Evolutionary conservation across 2,888 invertebrate species (phyloP), one percentile per base, ranked within the genome.

Genomic region (Rhagonycha fulva): DNA sequence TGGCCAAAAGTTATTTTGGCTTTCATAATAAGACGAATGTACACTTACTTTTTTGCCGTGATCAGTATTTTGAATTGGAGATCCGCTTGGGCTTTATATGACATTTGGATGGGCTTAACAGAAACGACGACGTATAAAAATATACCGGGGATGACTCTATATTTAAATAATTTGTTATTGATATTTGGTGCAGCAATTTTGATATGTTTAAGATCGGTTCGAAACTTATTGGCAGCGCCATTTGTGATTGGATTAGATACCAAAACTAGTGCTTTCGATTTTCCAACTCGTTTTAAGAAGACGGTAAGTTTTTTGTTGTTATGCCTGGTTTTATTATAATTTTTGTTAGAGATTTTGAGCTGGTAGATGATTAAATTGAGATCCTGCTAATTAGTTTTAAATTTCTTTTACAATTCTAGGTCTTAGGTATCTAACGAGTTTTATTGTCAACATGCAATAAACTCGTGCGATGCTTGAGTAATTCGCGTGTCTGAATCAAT

Each of bases 211-310:
- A 89, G 90, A 5, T 88, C 89, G 0, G 84, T 90, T 0, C 86
- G 90, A 72, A 92, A 91, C 81, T 82, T 91, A 19, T 86, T 91
- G 62, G 90, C 91, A 0, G 86, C 91, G 0, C 93, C 93, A 0
- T 90, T 90, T 82, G 88, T 91, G 82, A 85, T 92, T 11, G 87
- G 89, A 79, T 89, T 91, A 0, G 93, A 93, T 80, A 89, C 88
- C 2, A 89, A 90, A 71, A 89, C 89, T 47, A 86, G 89, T 62
- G 90, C 91, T 0, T 93, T 92, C 82, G 86, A 89, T 72, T 92
- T 92, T 83, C 88, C 90, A 7, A 92, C 93, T 0, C 88, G 91
- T 80, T 92, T 88, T 80, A 86, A 87, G 23, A 86, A 83, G 7
- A 79, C 82, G 81, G 90, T 90, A 81, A 88, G 89, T 87, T 14